phyloP scores from a whole-genome alignment of 2,888 invertebrate genomes.

The Callosobruchus maculatus region DNA sequence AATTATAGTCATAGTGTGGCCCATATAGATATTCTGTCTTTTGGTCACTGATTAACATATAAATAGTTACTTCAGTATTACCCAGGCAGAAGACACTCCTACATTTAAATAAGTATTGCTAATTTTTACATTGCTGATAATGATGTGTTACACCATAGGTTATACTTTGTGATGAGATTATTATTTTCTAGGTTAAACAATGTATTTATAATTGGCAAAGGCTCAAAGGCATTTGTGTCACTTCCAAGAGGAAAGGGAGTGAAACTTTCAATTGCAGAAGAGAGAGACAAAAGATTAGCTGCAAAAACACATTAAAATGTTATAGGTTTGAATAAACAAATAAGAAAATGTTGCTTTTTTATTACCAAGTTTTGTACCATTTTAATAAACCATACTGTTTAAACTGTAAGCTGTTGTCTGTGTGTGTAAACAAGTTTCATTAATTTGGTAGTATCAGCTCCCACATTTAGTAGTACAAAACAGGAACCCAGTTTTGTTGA shows the following conservation, averaged over 20 bases:
- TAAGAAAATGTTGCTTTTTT: too few relatives aligned
- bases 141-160: not conserved
- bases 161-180: too few relatives aligned
- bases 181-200: constrained; percentile 78
- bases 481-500: too few relatives aligned
- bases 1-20: constrained; percentile 50
- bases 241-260: constrained; percentile 97
- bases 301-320: constrained; percentile 66
- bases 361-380: too few relatives aligned
- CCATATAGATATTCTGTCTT: constrained; percentile 41
- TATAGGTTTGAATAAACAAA: constrained; percentile 30
- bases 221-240: constrained; percentile 94
- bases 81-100: constrained; percentile 51
- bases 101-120: too few relatives aligned
- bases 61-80: constrained; percentile 50
- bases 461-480: too few relatives aligned
- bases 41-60: constrained; percentile 50
- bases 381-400: too few relatives aligned
- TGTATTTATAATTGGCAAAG: constrained; percentile 99
- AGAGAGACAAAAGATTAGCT: constrained; percentile 95
- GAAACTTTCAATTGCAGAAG: constrained; percentile 96
- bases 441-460: too few relatives aligned
- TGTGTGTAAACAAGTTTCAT: too few relatives aligned
- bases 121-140: constrained; percentile 3
- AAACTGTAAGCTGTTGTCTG: too few relatives aligned